Conservation (phyloP, 2,888 invertebrate species). For the Drosophila tripunctata region DNA sequence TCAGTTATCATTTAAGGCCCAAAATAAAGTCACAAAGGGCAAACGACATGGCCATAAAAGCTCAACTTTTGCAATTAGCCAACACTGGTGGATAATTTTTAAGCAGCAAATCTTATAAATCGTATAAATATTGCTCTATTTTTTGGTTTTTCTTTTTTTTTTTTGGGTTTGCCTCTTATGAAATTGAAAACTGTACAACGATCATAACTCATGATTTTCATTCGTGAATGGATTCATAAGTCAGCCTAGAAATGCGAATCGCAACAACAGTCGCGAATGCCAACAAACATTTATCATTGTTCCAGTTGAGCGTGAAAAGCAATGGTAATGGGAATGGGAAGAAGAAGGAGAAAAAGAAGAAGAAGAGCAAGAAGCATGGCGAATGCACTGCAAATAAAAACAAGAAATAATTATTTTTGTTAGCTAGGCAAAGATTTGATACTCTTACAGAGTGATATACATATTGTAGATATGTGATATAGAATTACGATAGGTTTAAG, state of each 20-base stretch:
- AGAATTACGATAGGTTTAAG: no score
- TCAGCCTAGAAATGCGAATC: slow-evolving; percentile 63
- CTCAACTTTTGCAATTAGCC: slow-evolving; percentile 56
- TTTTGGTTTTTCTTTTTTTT: neutral
- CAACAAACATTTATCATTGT: slow-evolving; percentile 68
- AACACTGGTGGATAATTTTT: slow-evolving; percentile 28
- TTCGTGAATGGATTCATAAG: slow-evolving; percentile 39
- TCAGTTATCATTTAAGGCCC: slow-evolving; percentile 39
- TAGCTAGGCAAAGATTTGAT: no score
- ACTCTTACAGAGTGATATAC: no score
- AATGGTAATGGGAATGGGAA: slow-evolving; percentile 10
- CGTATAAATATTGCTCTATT: neutral
- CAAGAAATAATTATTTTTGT: no score
- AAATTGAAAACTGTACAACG: slow-evolving; percentile 59
- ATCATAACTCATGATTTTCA: slow-evolving; percentile 62
- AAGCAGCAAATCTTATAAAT: slow-evolving; percentile 15
- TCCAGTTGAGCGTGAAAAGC: slow-evolving; percentile 64
- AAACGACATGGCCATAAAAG: slow-evolving; percentile 27
- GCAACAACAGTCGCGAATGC: slow-evolving; percentile 57
- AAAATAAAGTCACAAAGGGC: slow-evolving; percentile 27
- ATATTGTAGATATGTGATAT: no score
- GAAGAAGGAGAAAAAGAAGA: neutral
- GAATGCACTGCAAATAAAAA: slow-evolving; percentile 43
- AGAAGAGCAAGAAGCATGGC: slow-evolving; percentile 1
- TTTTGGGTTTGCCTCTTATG: neutral